Conservation (phyloP, 92 coral and sea anemone genomes). For the Pocillopora meandrina region DNA sequence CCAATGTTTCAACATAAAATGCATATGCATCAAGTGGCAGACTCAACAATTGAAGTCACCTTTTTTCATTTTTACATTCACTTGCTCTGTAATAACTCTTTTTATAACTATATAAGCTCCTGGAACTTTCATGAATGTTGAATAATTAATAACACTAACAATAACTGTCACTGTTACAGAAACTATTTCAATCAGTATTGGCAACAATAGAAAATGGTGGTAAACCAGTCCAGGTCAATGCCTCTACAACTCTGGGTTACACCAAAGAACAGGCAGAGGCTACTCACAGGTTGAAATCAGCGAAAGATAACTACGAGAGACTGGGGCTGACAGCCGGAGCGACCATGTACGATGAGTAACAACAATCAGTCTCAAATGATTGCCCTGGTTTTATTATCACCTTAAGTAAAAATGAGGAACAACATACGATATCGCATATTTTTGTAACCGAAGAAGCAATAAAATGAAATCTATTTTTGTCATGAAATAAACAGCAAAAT, state of each 20-base stretch:
- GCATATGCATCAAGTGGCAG: no score
- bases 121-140: no score
- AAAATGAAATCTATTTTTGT: no score
- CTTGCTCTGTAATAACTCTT: no score
- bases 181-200: constrained; percentile 84
- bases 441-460: no score
- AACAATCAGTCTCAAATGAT: not conserved
- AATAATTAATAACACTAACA: not conserved
- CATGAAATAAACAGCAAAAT: no score
- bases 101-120: no score
- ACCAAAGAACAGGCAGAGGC: constrained; percentile 96
- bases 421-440: no score
- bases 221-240: constrained; percentile 67
- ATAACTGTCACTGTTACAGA: constrained; percentile 38
- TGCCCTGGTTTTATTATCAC: not conserved
- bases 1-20: no score
- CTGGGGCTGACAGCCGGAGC: constrained; percentile 90
- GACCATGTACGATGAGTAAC: constrained; percentile 56
- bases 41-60: no score
- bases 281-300: constrained; percentile 79
- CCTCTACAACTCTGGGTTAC: constrained; percentile 86
- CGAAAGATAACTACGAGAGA: constrained; percentile 92
- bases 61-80: no score
- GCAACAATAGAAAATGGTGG: constrained; percentile 87
- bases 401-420: no score